Percentiles rank a stretch among this genome's conserved stretches.
Evolutionary conservation across 2,888 invertebrate genomes (phyloP).

Genomic region (Xestoiulus laeticollis): DNA sequence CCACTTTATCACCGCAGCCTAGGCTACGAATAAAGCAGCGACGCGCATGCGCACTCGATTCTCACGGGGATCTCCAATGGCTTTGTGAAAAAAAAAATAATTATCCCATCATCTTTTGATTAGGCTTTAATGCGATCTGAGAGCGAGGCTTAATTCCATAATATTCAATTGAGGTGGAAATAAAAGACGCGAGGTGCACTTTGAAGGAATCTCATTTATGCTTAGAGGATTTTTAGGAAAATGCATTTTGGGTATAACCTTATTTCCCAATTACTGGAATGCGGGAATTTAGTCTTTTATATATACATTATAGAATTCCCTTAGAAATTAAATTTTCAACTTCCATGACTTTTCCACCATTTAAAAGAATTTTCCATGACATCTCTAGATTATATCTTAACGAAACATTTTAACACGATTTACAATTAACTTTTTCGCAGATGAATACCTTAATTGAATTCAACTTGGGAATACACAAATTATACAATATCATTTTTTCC

Average conservation of each 20-base stretch:
- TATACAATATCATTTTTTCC: too few species aligned
- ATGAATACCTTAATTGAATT: too few species aligned
- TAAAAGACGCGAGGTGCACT: neutral
- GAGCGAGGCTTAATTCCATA: neutral
- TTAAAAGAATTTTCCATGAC: too few species aligned
- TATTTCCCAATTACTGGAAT: neutral
- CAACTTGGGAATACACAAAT: too few species aligned
- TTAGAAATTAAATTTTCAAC: too few species aligned
- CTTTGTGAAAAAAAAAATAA: neutral
- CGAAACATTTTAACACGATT: too few species aligned
- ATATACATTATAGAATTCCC: too few species aligned
- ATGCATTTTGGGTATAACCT: neutral
- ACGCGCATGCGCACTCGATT: neutral
- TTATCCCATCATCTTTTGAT: slow-evolving; percentile 23
- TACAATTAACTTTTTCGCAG: too few species aligned
- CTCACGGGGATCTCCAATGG: neutral
- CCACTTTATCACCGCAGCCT: slow-evolving; percentile 35
- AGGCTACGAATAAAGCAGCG: neutral
- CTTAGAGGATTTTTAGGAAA: neutral
- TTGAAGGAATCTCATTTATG: neutral
- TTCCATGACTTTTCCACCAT: too few species aligned
- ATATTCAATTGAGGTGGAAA: neutral
- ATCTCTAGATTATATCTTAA: too few species aligned
- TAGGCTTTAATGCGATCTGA: neutral
- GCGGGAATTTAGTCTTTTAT: neutral